Conservation (phyloP, 2,113 vertebrate species). For the Poeciliopsis turrubarensis region DNA sequence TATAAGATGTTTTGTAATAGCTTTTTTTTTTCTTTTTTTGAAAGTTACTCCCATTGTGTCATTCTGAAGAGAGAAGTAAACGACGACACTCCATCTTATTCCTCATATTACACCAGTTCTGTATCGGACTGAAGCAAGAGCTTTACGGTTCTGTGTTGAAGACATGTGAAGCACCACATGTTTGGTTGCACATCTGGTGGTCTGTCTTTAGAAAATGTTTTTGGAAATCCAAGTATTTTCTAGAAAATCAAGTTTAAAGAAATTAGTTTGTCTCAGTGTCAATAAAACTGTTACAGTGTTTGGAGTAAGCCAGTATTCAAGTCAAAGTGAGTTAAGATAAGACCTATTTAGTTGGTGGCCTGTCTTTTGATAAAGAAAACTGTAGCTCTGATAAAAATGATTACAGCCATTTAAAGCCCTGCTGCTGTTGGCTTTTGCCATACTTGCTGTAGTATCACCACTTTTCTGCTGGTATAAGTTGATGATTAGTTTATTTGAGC, state of each 20-base stretch:
- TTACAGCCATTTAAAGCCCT: background rate
- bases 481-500: background rate
- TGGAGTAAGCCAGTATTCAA: background rate
- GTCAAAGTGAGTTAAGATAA: background rate
- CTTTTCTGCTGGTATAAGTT: background rate
- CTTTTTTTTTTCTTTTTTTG: background rate
- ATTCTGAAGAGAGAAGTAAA: conserved; percentile 10
- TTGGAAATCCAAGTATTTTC: background rate
- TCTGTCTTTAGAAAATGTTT: background rate
- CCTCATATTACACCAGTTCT: background rate
- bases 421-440: background rate
- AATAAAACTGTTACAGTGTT: background rate
- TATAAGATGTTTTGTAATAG: background rate
- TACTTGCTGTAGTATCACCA: background rate
- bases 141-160: background rate
- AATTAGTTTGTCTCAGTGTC: background rate
- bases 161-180: background rate
- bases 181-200: background rate
- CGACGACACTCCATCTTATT: background rate
- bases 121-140: background rate
- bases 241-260: background rate
- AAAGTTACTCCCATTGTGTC: background rate
- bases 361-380: background rate
- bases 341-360: background rate
- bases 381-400: background rate